These are phyloP conservation scores for Copsychus sechellarum DNA, from an alignment of 2,113 vertebrate species.

Conservation along the genomic window DNA sequence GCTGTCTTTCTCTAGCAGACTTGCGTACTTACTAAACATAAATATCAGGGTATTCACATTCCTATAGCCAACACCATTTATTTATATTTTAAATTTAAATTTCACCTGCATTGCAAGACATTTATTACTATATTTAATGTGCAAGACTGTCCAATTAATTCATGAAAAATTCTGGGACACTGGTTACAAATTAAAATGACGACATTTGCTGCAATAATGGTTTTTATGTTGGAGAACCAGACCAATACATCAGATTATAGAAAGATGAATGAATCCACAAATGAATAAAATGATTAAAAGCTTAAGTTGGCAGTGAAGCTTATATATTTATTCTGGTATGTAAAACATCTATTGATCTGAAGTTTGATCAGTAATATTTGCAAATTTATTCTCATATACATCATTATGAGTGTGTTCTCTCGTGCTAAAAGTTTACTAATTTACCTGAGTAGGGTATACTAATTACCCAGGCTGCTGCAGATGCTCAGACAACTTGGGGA, in stretches of 20 bases:
- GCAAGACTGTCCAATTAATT: slow-evolving; percentile 17
- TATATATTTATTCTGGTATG: neutral
- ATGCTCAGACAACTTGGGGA: neutral
- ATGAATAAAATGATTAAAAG: slow-evolving; percentile 21
- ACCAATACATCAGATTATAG: slow-evolving; percentile 6
- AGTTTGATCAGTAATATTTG: neutral
- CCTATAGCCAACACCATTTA: neutral
- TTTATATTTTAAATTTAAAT: slow-evolving; percentile 38
- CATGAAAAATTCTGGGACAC: neutral
- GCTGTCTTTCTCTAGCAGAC: neutral
- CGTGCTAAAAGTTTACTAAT: neutral
- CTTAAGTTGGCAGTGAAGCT: neutral
- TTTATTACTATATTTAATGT: slow-evolving; percentile 34
- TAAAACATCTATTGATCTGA: slow-evolving; percentile 10
- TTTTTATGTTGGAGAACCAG: neutral
- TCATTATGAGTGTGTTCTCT: neutral
- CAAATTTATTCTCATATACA: neutral
- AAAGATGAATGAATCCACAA: neutral
- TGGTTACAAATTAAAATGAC: slow-evolving; percentile 7
- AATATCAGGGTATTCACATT: slow-evolving; percentile 1
- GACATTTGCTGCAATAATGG: neutral
- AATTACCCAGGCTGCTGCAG: neutral
- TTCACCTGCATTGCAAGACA: slow-evolving; percentile 11
- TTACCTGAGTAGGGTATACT: neutral
- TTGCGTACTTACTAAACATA: neutral